phyloP scores from a whole-genome alignment of 2,888 invertebrate genomes.

The Scotopteryx bipunctaria region DNA sequence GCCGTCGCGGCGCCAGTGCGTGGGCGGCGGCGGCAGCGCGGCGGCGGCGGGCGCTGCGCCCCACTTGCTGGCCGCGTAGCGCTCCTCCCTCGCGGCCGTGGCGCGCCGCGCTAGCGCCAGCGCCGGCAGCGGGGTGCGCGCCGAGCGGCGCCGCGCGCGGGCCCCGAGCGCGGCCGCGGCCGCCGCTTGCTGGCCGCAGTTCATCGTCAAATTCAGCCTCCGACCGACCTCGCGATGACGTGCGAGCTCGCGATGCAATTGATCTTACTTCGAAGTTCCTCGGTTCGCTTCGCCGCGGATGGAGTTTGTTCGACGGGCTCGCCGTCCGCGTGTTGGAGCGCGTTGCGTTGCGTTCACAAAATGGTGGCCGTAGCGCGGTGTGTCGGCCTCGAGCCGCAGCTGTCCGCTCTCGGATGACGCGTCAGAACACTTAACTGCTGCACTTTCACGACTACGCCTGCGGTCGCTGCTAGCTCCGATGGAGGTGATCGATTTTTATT shows the following conservation, averaged over 20 bases:
- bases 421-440: constrained; percentile 77
- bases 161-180: constrained; percentile 38
- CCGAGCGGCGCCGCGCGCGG: constrained; percentile 53
- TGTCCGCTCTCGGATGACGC: constrained; percentile 75
- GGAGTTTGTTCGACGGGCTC: constrained; percentile 20
- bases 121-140: constrained; percentile 50
- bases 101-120: constrained; percentile 40
- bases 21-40: constrained; percentile 90
- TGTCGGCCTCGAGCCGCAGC: constrained; percentile 74
- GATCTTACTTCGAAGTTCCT: background rate
- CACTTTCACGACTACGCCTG: constrained; percentile 77
- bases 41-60: constrained; percentile 91
- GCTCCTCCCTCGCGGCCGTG: constrained; percentile 54
- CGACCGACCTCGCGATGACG: constrained; percentile 38
- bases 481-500: constrained; percentile 69
- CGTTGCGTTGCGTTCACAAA: constrained; percentile 55
- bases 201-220: constrained; percentile 47
- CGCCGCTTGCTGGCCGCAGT: constrained; percentile 46
- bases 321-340: constrained; percentile 49
- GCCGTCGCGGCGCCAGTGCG: constrained; percentile 86
- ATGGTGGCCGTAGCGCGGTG: constrained; percentile 64
- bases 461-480: constrained; percentile 79
- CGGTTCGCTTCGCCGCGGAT: constrained; percentile 5
- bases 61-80: constrained; percentile 90
- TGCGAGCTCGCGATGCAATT: constrained; percentile 1